Evolutionary conservation across 2,888 invertebrate genomes (phyloP).

Genomic region (Drosophila multiciliata): DNA sequence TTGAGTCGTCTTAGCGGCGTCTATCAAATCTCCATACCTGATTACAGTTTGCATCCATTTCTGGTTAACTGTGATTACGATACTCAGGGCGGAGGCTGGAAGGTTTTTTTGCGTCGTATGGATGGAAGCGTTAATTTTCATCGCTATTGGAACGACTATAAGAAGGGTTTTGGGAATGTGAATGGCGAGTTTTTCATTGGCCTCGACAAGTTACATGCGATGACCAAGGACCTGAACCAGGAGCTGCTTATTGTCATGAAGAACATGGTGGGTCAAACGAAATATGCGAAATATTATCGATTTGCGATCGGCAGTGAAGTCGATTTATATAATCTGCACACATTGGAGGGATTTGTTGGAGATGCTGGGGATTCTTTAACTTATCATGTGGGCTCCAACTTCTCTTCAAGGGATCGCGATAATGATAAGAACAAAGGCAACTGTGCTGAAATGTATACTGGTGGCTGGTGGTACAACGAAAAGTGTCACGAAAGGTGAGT

Average conservation of each 20-base stretch:
- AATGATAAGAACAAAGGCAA: conserved; percentile 89
- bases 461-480: conserved; percentile 91
- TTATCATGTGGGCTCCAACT: conserved; percentile 88
- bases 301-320: conserved; percentile 89
- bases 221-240: conserved; percentile 83
- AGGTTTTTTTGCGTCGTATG: conserved; percentile 88
- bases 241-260: conserved; percentile 88
- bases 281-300: conserved; percentile 87
- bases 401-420: conserved; percentile 89
- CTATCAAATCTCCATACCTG: conserved; percentile 87
- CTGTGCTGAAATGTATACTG: conserved; percentile 88
- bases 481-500: conserved; percentile 88
- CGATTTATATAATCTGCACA: conserved; percentile 88
- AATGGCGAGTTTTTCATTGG: conserved; percentile 90
- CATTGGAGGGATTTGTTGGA: conserved; percentile 88
- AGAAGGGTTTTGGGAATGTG: conserved; percentile 87
- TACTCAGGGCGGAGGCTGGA: conserved; percentile 89
- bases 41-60: conserved; percentile 86
- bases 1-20: conserved; percentile 84
- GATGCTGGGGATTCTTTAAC: conserved; percentile 89
- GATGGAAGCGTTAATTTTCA: conserved; percentile 89
- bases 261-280: conserved; percentile 86
- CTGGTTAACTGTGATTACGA: conserved; percentile 85
- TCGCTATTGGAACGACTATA: conserved; percentile 88
- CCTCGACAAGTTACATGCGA: conserved; percentile 87